Percentiles rank a stretch among this genome's conserved stretches.
phyloP scores from a whole-genome alignment of 2,888 invertebrate species.

The Trichopoda pennipes region DNA sequence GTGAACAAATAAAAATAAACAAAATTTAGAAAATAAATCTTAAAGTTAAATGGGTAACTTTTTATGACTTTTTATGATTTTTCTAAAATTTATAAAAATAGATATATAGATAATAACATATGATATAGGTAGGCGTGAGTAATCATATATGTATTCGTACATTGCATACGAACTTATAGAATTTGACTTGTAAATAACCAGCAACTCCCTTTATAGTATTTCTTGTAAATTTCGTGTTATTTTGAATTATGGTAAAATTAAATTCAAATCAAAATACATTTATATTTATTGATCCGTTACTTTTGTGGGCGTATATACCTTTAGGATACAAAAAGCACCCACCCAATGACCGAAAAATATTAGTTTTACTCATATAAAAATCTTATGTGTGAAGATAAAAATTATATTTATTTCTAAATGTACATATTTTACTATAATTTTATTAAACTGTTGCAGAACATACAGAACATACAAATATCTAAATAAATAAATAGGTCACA shows the following conservation, averaged over 20 bases:
- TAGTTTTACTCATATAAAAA: no score
- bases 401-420: neutral
- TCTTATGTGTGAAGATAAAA: neutral
- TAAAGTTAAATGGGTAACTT: no score
- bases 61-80: no score
- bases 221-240: neutral
- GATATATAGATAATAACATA: no score
- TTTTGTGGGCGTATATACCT: conserved; percentile 10
- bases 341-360: neutral
- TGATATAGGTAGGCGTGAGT: no score
- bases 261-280: conserved; percentile 48
- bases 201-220: conserved; percentile 38
- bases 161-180: neutral
- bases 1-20: no score
- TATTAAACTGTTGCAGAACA: conserved; percentile 39
- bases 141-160: neutral
- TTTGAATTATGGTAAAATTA: conserved; percentile 36
- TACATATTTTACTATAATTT: conserved; percentile 31
- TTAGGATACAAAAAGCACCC: conserved; percentile 20
- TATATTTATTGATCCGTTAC: conserved; percentile 45
- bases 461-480: conserved; percentile 3
- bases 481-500: conserved; percentile 39
- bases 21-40: no score
- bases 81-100: neutral
- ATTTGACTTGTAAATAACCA: conserved; percentile 11